phyloP scores from a whole-genome alignment of 2,113 vertebrate genomes.

The Passer montanus region DNA sequence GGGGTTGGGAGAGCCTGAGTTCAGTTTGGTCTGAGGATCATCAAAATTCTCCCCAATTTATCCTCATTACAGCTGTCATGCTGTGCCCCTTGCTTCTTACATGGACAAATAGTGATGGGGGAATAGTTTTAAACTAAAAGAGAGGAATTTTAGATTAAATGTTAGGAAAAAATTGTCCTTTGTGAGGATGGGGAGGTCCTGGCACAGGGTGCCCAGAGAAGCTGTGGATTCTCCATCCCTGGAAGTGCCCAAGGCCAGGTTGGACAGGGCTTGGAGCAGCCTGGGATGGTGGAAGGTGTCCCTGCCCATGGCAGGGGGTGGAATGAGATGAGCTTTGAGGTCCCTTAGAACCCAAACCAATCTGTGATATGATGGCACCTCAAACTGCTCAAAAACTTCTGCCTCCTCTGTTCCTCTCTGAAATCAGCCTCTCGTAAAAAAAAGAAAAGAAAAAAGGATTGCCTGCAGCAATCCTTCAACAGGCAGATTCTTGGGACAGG shows the following conservation, averaged over 20 bases:
- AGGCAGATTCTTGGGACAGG: not conserved
- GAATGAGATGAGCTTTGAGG: not conserved
- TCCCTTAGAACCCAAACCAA: not conserved
- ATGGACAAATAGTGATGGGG: not conserved
- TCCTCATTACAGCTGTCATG: not conserved
- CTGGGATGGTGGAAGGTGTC: not conserved
- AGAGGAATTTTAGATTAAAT: not conserved
- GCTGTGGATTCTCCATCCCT: not conserved
- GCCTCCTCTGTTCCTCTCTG: not conserved
- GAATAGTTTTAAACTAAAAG: not conserved
- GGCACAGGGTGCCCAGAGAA: not conserved
- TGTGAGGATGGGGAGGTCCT: accelerated
- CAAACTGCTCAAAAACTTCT: not conserved
- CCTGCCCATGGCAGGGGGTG: not conserved
- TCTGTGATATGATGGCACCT: not conserved
- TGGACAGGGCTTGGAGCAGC: accelerated
- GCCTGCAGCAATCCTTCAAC: not conserved
- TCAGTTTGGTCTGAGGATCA: not conserved
- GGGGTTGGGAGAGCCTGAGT: accelerated
- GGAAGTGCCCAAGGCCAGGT: accelerated
- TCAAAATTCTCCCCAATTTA: accelerated
- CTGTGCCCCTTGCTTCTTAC: not conserved
- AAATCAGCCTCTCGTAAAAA: not conserved
- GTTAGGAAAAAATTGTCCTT: no score
- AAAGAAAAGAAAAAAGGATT: not conserved